These are phyloP conservation scores for Eristalinus sepulchralis DNA, from an alignment of 2,888 invertebrate genomes.

Conservation along the genomic window DNA sequence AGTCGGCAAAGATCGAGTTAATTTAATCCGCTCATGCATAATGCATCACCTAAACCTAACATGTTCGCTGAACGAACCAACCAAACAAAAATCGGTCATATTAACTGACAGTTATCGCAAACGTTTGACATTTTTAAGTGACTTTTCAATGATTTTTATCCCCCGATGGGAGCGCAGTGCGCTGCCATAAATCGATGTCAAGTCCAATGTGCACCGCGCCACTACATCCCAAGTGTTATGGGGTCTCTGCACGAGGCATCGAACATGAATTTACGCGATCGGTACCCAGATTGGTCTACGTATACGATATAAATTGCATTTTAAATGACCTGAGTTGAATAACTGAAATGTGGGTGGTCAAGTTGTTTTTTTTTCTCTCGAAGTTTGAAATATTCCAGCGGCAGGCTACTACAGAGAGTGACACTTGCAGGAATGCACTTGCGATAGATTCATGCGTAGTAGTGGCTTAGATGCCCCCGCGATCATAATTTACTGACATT, in stretches of 20 bases:
- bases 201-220: slow-evolving; percentile 60
- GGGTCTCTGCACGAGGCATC: slow-evolving; percentile 1
- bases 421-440: slow-evolving; percentile 38
- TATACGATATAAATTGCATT: slow-evolving; percentile 45
- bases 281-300: slow-evolving; percentile 1
- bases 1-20: slow-evolving; percentile 24
- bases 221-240: background rate
- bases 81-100: slow-evolving; percentile 64
- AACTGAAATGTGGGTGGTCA: slow-evolving; percentile 44
- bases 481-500: slow-evolving; percentile 59
- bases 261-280: slow-evolving; percentile 40
- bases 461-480: background rate
- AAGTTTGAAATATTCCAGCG: slow-evolving; percentile 23
- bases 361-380: slow-evolving; percentile 3
- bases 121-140: slow-evolving; percentile 71
- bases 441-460: background rate
- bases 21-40: slow-evolving; percentile 48
- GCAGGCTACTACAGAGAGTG: slow-evolving; percentile 24
- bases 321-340: slow-evolving; percentile 46
- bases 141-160: slow-evolving; percentile 70
- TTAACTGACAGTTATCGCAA: slow-evolving; percentile 71
- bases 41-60: slow-evolving; percentile 48
- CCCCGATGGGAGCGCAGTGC: slow-evolving; percentile 30
- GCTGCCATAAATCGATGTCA: slow-evolving; percentile 66
- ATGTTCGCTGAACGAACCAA: slow-evolving; percentile 40